These are phyloP conservation scores for Loriculus beryllinus DNA, from an alignment of 2,797 vertebrate genomes.

Conservation along the genomic window DNA sequence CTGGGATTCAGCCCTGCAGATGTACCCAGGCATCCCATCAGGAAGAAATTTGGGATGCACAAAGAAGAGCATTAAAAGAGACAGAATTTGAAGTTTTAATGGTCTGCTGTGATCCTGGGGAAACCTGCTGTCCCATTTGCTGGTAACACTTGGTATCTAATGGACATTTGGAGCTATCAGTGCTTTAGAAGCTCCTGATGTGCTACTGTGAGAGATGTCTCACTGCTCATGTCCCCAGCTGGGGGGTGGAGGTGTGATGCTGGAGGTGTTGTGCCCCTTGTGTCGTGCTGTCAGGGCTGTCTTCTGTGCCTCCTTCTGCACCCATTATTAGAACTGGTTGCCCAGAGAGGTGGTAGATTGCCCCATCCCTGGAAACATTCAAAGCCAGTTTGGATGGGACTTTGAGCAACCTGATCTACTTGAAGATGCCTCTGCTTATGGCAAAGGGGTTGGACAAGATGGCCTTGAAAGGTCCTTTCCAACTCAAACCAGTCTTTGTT, in stretches of 20 bases:
- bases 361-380: neutral
- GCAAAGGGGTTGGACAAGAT: neutral
- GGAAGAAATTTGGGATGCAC: neutral
- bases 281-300: rapidly evolving
- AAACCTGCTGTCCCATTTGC: neutral
- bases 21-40: neutral
- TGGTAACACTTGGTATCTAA: neutral
- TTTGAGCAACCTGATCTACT: neutral
- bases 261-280: rapidly evolving
- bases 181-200: neutral
- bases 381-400: rapidly evolving
- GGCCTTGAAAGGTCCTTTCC: neutral
- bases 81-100: neutral
- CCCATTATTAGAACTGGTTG: neutral
- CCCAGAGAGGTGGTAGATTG: neutral
- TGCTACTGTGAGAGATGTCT: neutral
- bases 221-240: rapidly evolving
- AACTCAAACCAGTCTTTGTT: neutral
- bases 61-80: neutral
- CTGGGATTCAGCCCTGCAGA: neutral
- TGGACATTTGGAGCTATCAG: neutral
- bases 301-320: neutral
- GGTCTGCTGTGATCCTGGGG: neutral
- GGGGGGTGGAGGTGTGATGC: rapidly evolving
- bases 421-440: neutral